Conservation (phyloP, 2,113 vertebrate genomes). For the Atlantisia rogersi region DNA sequence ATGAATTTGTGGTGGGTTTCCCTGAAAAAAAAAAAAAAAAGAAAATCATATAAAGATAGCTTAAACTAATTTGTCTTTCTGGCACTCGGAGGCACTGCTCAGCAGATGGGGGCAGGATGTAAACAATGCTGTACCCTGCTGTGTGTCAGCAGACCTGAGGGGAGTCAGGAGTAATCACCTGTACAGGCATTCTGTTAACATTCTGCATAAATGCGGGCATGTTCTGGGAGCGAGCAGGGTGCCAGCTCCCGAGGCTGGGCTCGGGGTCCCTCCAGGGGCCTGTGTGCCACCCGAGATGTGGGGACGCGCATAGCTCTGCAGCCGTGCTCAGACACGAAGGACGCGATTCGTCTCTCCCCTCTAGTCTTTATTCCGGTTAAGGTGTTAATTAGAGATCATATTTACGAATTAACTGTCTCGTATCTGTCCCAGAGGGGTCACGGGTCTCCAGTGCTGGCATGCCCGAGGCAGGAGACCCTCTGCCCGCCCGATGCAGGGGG, state of each 20-base stretch:
- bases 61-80: background rate
- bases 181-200: background rate
- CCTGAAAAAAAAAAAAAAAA: no score
- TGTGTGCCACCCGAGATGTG: accelerated
- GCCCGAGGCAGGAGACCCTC: background rate
- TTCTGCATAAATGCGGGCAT: no score
- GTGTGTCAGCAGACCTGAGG: background rate
- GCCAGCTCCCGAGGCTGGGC: no score
- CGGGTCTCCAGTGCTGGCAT: background rate
- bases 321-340: background rate
- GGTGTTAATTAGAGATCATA: background rate
- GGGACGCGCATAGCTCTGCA: background rate
- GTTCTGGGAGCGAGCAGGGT: background rate
- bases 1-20: background rate
- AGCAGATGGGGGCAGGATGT: background rate
- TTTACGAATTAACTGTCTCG: background rate
- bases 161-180: background rate
- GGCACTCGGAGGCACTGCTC: background rate
- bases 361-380: background rate
- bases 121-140: no score
- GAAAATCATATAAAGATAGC: background rate
- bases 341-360: background rate
- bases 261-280: background rate
- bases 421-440: background rate
- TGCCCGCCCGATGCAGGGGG: background rate